Conservation (phyloP, 2,113 vertebrate species). For the Toxostoma redivivum region DNA sequence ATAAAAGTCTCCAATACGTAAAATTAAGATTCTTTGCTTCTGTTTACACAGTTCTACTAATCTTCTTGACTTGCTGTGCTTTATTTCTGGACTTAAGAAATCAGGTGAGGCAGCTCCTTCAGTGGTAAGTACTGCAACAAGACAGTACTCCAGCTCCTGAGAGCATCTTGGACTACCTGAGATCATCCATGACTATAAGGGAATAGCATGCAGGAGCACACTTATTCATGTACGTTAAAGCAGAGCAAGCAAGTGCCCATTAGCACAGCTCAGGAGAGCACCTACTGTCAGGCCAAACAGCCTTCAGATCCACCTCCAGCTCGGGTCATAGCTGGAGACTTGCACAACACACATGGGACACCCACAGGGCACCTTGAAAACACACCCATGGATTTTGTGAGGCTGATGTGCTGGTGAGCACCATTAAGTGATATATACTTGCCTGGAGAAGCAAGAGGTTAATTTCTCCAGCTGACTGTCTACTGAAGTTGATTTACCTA, state of each 20-base stretch:
- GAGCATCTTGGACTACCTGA: background rate
- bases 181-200: background rate
- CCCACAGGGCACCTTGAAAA: background rate
- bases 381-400: background rate
- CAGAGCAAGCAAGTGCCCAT: background rate
- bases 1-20: accelerated
- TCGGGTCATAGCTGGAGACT: background rate
- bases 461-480: background rate
- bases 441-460: background rate
- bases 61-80: background rate
- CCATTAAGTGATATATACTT: accelerated
- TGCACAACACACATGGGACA: background rate
- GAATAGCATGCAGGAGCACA: background rate
- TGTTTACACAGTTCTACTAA: background rate
- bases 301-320: background rate
- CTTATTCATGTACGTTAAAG: accelerated
- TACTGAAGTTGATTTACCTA: background rate
- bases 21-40: background rate
- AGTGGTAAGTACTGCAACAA: background rate
- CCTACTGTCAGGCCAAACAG: background rate
- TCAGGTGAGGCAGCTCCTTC: background rate
- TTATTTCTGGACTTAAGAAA: background rate
- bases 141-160: background rate
- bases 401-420: background rate
- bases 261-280: background rate